phyloP scores from a whole-genome alignment of 2,797 vertebrate genomes.

The Epinephelus coioides region DNA sequence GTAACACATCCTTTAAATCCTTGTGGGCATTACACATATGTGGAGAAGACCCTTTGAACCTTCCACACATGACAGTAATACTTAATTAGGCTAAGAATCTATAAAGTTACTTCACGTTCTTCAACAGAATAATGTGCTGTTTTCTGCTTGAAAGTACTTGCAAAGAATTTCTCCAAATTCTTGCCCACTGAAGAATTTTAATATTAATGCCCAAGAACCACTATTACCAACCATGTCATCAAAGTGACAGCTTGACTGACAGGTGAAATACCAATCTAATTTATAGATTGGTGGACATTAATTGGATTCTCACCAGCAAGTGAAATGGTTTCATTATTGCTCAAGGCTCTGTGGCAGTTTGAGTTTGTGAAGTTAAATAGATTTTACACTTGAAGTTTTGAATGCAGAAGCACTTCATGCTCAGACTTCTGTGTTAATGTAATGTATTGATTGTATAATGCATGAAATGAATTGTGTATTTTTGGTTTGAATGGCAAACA shows the following conservation, averaged over 20 bases:
- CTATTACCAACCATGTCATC: slow-evolving; percentile 35
- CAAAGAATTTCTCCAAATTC: neutral
- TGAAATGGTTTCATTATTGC: slow-evolving; percentile 43
- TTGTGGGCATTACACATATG: neutral
- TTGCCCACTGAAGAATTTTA: neutral
- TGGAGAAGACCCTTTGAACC: neutral
- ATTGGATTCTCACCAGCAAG: slow-evolving; percentile 43
- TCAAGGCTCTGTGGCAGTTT: slow-evolving; percentile 4
- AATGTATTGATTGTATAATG: neutral
- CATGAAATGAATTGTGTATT: neutral
- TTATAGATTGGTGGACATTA: slow-evolving; percentile 36
- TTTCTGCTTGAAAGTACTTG: neutral
- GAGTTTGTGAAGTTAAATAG: slow-evolving; percentile 28
- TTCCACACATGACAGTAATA: neutral
- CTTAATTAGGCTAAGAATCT: neutral
- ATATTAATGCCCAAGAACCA: neutral
- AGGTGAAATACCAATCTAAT: slow-evolving; percentile 32
- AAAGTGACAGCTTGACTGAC: slow-evolving; percentile 39
- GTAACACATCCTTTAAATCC: neutral
- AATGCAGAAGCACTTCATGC: neutral
- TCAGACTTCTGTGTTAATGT: neutral
- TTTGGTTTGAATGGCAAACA: neutral
- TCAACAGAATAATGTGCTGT: neutral
- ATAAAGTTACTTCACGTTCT: no score
- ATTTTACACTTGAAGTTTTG: slow-evolving; percentile 15